Conservation (phyloP, 1,140 invertebrate species). For the Muscidifurax raptorellus region DNA sequence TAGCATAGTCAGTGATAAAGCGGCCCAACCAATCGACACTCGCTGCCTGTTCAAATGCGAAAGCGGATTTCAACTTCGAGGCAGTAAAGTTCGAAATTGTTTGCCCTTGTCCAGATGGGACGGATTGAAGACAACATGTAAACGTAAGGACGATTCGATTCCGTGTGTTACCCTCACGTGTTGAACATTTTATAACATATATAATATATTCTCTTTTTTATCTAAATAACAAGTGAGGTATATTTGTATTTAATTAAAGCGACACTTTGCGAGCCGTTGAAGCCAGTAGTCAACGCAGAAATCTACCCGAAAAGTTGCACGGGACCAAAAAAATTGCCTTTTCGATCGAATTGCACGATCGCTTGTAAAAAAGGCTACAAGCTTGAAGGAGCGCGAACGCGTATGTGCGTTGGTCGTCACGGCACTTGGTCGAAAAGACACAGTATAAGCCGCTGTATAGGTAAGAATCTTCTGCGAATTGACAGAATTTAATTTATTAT, state of each 20-base stretch:
- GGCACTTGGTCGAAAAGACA: slow-evolving; percentile 75
- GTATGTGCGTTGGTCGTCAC: slow-evolving; percentile 72
- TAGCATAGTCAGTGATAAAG: slow-evolving; percentile 54
- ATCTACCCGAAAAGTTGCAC: slow-evolving; percentile 75
- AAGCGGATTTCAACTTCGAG: slow-evolving; percentile 80
- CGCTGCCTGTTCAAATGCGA: slow-evolving; percentile 82
- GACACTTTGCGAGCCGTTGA: slow-evolving; percentile 77
- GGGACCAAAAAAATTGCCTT: slow-evolving; percentile 73
- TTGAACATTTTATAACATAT: not conserved
- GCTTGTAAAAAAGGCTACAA: slow-evolving; percentile 77
- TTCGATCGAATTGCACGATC: slow-evolving; percentile 77
- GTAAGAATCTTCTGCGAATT: slow-evolving; percentile 65
- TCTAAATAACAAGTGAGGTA: too few relatives aligned
- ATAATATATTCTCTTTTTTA: slow-evolving; percentile 27
- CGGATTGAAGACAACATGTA: slow-evolving; percentile 81
- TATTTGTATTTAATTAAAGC: slow-evolving; percentile 66
- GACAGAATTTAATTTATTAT: not conserved
- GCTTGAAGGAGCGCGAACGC: slow-evolving; percentile 72
- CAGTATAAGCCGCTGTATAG: slow-evolving; percentile 73
- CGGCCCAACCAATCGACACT: slow-evolving; percentile 77
- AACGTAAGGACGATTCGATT: slow-evolving; percentile 74
- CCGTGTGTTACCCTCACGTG: not conserved
- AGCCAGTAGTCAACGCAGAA: slow-evolving; percentile 72
- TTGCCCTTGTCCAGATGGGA: slow-evolving; percentile 83
- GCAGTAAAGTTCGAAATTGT: slow-evolving; percentile 81